phyloP scores from a whole-genome alignment of 2,797 vertebrate species.

The Onychomys torridus region DNA sequence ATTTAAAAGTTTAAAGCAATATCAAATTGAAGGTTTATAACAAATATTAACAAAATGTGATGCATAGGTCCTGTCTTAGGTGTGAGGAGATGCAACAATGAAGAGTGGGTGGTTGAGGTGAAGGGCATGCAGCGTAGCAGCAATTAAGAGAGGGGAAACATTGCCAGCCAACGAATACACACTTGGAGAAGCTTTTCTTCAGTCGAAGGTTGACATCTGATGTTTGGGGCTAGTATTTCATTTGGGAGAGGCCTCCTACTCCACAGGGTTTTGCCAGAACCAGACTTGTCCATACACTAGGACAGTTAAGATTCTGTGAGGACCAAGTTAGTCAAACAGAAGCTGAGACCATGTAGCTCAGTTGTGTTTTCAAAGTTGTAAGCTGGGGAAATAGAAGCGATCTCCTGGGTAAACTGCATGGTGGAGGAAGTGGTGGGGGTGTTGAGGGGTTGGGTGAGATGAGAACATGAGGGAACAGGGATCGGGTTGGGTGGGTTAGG shows the following conservation, averaged over 20 bases:
- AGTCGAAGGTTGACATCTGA: background rate
- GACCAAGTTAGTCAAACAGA: background rate
- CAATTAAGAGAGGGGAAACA: background rate
- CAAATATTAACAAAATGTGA: slow-evolving; percentile 11
- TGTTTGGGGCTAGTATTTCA: background rate
- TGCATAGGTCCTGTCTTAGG: background rate
- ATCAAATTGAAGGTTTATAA: background rate
- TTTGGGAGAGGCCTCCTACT: background rate
- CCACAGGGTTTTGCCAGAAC: background rate
- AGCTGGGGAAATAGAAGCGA: background rate
- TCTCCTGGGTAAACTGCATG: background rate
- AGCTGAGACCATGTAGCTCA: background rate
- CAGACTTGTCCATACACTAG: background rate
- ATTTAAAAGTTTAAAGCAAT: slow-evolving; percentile 19
- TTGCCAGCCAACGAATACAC: background rate
- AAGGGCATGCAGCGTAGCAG: background rate
- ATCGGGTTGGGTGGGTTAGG: background rate
- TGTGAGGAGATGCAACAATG: background rate
- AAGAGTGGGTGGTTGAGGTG: background rate
- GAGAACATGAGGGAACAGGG: background rate
- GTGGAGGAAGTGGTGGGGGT: too few relatives aligned
- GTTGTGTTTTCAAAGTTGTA: background rate
- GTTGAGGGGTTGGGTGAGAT: too few relatives aligned
- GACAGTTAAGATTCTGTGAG: background rate
- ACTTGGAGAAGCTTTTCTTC: background rate